Percentiles rank a stretch among this genome's conserved stretches.
Conservation (phyloP, 2,797 vertebrate genomes). For the Acrocephalus scirpaceus region DNA sequence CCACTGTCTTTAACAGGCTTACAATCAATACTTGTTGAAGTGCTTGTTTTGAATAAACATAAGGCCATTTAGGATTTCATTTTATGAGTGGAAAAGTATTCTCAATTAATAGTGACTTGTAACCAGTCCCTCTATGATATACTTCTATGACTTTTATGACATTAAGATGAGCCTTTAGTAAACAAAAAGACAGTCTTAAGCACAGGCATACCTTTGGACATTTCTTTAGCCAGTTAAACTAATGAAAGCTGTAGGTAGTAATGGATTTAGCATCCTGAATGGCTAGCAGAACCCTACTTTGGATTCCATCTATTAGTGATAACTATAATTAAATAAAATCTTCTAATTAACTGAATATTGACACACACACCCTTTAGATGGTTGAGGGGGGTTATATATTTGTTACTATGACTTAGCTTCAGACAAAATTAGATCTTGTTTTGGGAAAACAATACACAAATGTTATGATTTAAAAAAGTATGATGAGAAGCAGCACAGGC, state of each 20-base stretch:
- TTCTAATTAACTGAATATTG: neutral
- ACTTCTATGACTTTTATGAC: neutral
- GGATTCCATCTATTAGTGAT: neutral
- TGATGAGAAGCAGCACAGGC: neutral
- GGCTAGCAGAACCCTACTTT: neutral
- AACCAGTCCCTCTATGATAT: neutral
- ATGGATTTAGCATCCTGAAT: neutral
- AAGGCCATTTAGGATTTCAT: neutral
- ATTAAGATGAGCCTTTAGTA: neutral
- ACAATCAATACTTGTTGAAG: neutral
- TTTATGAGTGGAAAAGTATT: neutral
- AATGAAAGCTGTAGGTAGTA: neutral
- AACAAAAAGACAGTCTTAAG: neutral
- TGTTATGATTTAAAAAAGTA: accelerated
- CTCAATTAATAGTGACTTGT: neutral
- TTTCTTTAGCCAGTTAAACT: neutral
- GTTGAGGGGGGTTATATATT: accelerated
- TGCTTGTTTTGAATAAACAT: neutral
- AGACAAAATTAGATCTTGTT: neutral
- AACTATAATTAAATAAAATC: neutral
- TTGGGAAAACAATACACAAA: neutral
- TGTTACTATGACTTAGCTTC: neutral
- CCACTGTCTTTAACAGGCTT: neutral
- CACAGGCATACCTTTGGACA: neutral
- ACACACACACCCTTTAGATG: neutral